Evolutionary conservation across 1,140 invertebrate species (phyloP), one percentile per base, ranked within the genome.

Genomic region (Drosophila tani): DNA sequence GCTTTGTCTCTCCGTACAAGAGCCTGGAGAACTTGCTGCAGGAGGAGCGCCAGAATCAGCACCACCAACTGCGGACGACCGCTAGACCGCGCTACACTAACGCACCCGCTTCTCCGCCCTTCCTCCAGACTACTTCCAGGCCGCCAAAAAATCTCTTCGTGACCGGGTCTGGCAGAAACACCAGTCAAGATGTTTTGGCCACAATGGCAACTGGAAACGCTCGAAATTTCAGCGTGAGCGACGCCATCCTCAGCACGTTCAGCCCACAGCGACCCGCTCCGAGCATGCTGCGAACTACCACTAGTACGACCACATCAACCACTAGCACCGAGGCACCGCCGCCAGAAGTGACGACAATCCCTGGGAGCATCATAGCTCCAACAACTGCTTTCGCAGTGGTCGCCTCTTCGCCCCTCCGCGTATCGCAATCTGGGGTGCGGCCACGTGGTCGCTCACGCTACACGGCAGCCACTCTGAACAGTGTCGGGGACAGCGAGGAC

Each of bases 1-100:
- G 82, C 9, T 92, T 91, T 49, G 91, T 93, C 5, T 93, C 92
- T 0, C 92, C 92, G 0, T 93, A 92, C 41, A 92, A 92, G 40
- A 93, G 92, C 29, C 69, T 93, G 1, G 91, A 92, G 29, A 92
- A 84, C 14, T 50, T 93, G 24, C 63, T 93, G 11, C 91, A 92
- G 49, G 91, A 92, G 47, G 91, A 92, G 40, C 68, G 81, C 4
- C 59, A 65, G 47, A 32, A 76, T 38, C 53, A 63, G 3, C 59
- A 66, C 3, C 81, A 70, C 14, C 81, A 58, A 7, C 68, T 85
- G 3, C 49, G 83, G n/a, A 70, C 63, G 1, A 77, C 75, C 0
- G 9, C 76, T 0, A 91, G 84, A 51, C 70, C 88, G 0, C 81
- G 85, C 0, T 81, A 74, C 55, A 82, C 76, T 0, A 69, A 58